A percentile compares a stretch with the other conserved stretches of the same genome.
Conservation (phyloP, 1,140 invertebrate genomes). For the Orius insidiosus region DNA sequence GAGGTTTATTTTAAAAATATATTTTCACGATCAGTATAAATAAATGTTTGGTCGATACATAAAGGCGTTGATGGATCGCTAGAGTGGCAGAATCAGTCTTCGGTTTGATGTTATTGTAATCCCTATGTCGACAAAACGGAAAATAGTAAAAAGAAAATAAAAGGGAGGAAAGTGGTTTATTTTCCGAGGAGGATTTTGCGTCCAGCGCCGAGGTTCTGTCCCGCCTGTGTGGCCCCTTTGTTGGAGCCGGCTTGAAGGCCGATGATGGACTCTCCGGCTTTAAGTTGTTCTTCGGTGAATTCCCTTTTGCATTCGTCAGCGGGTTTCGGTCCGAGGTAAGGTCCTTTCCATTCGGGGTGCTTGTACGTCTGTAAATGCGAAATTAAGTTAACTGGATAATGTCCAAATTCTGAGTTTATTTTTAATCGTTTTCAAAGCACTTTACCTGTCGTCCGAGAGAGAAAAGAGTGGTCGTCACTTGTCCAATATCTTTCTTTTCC, state of each 20-base stretch:
- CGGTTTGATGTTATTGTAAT: too few species aligned
- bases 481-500: constrained; percentile 82
- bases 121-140: too few species aligned
- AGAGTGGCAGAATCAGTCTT: too few species aligned
- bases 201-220: constrained; percentile 77
- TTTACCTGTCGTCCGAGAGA: constrained; percentile 72
- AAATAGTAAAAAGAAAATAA: too few species aligned
- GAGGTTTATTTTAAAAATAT: too few species aligned
- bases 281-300: constrained; percentile 70
- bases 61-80: too few species aligned
- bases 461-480: constrained; percentile 73
- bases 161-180: too few species aligned
- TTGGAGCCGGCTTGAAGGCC: constrained; percentile 85
- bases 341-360: constrained; percentile 74
- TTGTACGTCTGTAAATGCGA: constrained; percentile 52
- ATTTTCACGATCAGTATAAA: too few species aligned
- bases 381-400: neutral
- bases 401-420: neutral
- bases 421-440: constrained; percentile 14
- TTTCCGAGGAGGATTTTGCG: constrained; percentile 70
- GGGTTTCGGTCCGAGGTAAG: constrained; percentile 66
- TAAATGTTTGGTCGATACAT: too few species aligned
- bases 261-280: constrained; percentile 68
- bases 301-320: too few species aligned
- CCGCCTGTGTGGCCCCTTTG: constrained; percentile 73